Percentiles rank a stretch among this genome's conserved stretches.
These are phyloP conservation scores for Dryobota labecula DNA, from an alignment of 2,888 invertebrate species.

Conservation along the genomic window DNA sequence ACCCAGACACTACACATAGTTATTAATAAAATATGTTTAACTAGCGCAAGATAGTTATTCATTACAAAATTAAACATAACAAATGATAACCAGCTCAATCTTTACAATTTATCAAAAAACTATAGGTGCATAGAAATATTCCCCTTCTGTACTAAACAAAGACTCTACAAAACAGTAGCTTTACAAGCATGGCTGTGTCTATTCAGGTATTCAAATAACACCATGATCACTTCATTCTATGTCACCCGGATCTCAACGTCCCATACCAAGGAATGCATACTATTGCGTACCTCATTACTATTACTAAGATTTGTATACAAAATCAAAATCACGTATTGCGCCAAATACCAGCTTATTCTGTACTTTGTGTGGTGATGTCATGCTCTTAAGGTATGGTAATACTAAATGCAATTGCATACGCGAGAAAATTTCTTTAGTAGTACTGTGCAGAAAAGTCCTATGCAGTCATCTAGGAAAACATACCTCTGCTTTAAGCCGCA, in stretches of 20 bases:
- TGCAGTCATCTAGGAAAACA: neutral
- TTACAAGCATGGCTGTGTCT: neutral
- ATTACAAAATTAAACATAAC: too few species aligned
- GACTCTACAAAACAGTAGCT: neutral
- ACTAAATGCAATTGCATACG: conserved; percentile 7
- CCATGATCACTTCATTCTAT: conserved; percentile 28
- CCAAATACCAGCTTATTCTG: conserved; percentile 56
- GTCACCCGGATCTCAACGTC: conserved; percentile 42
- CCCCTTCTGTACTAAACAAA: conserved; percentile 2
- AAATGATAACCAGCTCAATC: neutral
- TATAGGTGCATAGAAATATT: neutral
- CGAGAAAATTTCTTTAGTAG: conserved; percentile 9
- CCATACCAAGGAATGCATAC: conserved; percentile 42
- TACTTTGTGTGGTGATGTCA: conserved; percentile 56
- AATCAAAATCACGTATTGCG: conserved; percentile 57
- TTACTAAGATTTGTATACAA: conserved; percentile 51
- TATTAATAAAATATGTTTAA: too few species aligned
- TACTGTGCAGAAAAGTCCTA: neutral
- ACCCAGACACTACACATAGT: too few species aligned
- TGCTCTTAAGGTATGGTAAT: conserved; percentile 39
- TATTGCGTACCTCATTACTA: conserved; percentile 49
- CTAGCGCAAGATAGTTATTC: too few species aligned
- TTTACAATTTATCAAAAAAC: neutral
- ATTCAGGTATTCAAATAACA: conserved; percentile 37
- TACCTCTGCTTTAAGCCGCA: neutral